Evolutionary conservation across 1,140 invertebrate species (phyloP), one percentile per base, ranked within the genome.

Genomic region (Tetramorium alpestre): DNA sequence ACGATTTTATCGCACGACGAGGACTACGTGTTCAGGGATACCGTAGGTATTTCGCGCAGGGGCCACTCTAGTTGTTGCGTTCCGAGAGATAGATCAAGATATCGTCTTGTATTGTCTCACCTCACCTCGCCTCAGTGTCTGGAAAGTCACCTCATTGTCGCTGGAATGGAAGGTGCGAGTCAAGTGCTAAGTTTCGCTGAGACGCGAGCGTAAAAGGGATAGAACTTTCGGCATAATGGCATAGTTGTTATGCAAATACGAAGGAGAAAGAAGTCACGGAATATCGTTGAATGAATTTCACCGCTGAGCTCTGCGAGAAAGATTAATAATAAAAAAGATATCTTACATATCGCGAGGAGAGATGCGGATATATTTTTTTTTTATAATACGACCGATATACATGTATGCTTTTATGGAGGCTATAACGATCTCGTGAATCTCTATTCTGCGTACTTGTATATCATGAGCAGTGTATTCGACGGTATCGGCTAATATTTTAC

Each of bases 1-100:
- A 44, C 54, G 88, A 88, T 89, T 82, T 78, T 89, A 89, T 89
- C 88, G 78, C 70, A 11, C 60, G 18, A 13, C 44, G 67, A 56
- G 73, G 64, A 70, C 77, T 82, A 80, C 60, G 65, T 73, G 38
- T 89, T 80, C 84, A 86, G 75, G 78, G 60, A 80, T 73, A 78
- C 44, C 49, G 60, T 67, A 81, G 65, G 51, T 81, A 73, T 73
- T 73, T 75, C 62, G 56, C 51, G 85, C 41, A n/a, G 69, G 25
- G 67, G 60, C 67, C 56, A 78, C 69, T 67, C 38, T 81, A 67
- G 73, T 85, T 85, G 82, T 78, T 77, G 64, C 2, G 16, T 38
- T 18, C 18, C 56, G 72, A 22, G 47, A 56, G 25, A 60, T 60
- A 65, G 65, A 78, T 78, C 56, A 28, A 80, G 28, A 58, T 78